Evolutionary conservation across 2,888 invertebrate genomes (phyloP).

Genomic region (Trichopria drosophilae): DNA sequence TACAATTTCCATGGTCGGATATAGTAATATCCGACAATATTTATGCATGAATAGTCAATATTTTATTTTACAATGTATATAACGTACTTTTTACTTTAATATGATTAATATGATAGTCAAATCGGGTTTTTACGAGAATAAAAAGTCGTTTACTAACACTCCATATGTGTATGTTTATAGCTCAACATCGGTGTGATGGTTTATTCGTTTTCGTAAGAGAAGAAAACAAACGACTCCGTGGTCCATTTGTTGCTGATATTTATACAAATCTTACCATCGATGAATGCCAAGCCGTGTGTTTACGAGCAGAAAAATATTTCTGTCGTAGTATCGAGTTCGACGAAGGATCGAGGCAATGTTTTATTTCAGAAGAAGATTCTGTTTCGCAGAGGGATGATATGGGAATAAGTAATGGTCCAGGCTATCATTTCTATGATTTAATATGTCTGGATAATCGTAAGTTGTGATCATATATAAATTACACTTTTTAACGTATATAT

Average conservation of each 20-base stretch:
- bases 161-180: constrained; percentile 57
- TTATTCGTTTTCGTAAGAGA: constrained; percentile 86
- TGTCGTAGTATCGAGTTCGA: constrained; percentile 89
- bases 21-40: too few species aligned
- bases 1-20: too few species aligned
- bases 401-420: constrained; percentile 80
- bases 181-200: constrained; percentile 84
- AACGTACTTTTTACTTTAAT: too few species aligned
- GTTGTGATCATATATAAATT: constrained; percentile 54
- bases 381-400: constrained; percentile 87
- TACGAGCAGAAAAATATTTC: constrained; percentile 85
- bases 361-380: constrained; percentile 89
- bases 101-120: too few species aligned
- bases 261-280: constrained; percentile 84
- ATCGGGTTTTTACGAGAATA: too few species aligned
- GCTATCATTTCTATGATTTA: constrained; percentile 85
- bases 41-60: too few species aligned
- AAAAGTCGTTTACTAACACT: not conserved
- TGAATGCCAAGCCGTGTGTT: constrained; percentile 86
- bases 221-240: constrained; percentile 83
- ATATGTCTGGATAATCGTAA: constrained; percentile 89
- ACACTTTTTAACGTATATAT: not conserved
- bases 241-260: constrained; percentile 86
- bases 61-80: too few species aligned
- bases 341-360: constrained; percentile 82